Evolutionary conservation across 2,888 invertebrate genomes (phyloP).

Genomic region (Nudaria mundana): DNA sequence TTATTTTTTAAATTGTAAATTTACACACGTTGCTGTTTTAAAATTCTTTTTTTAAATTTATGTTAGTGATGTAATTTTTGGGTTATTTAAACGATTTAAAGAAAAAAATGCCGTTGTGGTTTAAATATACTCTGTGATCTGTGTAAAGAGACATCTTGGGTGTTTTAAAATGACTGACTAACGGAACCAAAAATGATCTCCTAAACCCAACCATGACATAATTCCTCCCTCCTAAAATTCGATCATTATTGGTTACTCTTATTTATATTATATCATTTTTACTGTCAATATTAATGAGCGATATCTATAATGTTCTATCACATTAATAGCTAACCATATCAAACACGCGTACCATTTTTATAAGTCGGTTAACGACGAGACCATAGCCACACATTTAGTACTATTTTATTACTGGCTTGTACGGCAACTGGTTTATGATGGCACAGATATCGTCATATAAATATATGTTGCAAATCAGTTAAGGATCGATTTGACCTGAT

Average conservation of each 20-base stretch:
- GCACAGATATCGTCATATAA: slow-evolving; percentile 1
- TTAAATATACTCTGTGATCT: too few species aligned
- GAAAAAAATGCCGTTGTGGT: too few species aligned
- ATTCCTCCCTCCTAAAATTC: neutral
- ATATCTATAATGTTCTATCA: neutral
- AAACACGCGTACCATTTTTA: slow-evolving; percentile 22
- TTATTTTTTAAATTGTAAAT: too few species aligned
- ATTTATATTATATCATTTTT: neutral
- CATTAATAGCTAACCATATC: slow-evolving; percentile 8
- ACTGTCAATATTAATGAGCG: neutral
- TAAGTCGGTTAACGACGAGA: slow-evolving; percentile 18
- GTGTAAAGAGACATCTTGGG: too few species aligned
- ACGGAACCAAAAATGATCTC: too few species aligned
- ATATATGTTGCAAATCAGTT: neutral
- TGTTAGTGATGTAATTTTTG: too few species aligned
- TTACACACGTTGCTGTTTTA: too few species aligned
- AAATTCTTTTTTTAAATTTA: too few species aligned
- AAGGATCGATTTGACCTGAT: neutral
- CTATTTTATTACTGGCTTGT: slow-evolving; percentile 3
- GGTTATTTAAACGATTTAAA: too few species aligned
- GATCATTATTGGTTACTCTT: neutral
- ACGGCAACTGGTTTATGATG: slow-evolving; percentile 5
- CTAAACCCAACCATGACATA: too few species aligned
- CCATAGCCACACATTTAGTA: slow-evolving; percentile 9
- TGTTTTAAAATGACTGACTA: too few species aligned